Evolutionary conservation across 1,140 invertebrate species (phyloP).

Genomic region (Lethrus apterus): DNA sequence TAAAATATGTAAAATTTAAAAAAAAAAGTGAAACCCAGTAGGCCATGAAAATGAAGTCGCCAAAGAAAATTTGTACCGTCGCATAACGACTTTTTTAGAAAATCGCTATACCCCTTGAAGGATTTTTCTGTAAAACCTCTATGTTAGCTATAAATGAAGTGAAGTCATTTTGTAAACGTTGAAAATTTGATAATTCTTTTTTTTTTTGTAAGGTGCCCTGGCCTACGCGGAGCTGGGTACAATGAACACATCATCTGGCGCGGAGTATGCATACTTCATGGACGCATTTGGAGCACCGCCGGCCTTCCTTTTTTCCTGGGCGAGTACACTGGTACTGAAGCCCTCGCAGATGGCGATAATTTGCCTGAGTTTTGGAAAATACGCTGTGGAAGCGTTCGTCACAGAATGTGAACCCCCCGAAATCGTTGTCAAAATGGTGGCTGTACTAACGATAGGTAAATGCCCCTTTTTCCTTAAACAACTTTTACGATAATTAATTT

Average conservation of each 20-base stretch:
- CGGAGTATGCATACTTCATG: conserved; percentile 89
- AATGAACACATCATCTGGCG: conserved; percentile 88
- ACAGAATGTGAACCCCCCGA: conserved; percentile 72
- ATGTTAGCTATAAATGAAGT: too few relatives aligned
- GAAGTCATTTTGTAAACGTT: too few relatives aligned
- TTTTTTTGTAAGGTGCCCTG: conserved; percentile 63
- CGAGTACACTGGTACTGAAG: conserved; percentile 78
- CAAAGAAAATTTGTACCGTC: too few relatives aligned
- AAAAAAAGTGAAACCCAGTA: too few relatives aligned
- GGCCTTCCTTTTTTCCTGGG: conserved; percentile 89
- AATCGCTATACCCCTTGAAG: too few relatives aligned
- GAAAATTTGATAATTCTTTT: conserved; percentile 11
- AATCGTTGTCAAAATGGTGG: conserved; percentile 70
- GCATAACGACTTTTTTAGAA: too few relatives aligned
- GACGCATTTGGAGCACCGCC: conserved; percentile 82
- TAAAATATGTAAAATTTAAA: too few relatives aligned
- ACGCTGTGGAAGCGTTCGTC: conserved; percentile 87
- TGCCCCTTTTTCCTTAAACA: conserved; percentile 7
- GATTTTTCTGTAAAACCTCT: too few relatives aligned
- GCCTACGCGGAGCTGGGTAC: conserved; percentile 90
- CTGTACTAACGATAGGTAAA: conserved; percentile 70
- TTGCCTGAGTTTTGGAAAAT: conserved; percentile 88
- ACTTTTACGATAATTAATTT: too few relatives aligned
- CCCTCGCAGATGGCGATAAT: conserved; percentile 92
- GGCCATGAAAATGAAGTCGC: too few relatives aligned